Evolutionary conservation across 2,797 vertebrate genomes (phyloP), one percentile per base, ranked within the genome.

Genomic region (Platalea minor): DNA sequence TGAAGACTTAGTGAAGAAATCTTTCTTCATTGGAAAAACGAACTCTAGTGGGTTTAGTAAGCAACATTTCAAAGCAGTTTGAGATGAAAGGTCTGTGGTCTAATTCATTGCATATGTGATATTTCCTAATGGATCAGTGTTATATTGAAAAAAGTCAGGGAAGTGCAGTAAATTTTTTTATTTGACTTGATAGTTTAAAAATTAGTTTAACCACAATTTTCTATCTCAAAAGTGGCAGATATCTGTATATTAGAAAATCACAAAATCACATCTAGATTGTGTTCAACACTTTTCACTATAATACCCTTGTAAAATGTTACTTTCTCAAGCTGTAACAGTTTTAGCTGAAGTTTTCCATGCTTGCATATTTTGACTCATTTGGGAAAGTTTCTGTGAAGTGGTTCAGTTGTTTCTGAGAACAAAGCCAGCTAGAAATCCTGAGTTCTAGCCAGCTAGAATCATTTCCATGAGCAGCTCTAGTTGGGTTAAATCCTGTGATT

Each of bases 401-500:
- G 10, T 63, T 95, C 59, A 51, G 59, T 96, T 96, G 74, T 95
- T 96, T 61, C n/a, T 78, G 92, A 95, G 86, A 94, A 94, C 91
- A 95, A 96, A 96, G 77, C 59, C 90, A 93, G 80, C 64, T 57
- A 78, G 72, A 85, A 95, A 92, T 74, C 25, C 59, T 31, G 89
- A 93, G 37, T 85, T 85, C n/a, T 19, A 35, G 78, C 90, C 93
- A 95, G 60, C 64, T 46, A 93, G 72, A 91, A 88, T 64, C 0
- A 17, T 63, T 93, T 92, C 87, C 41, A 63, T 33, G n/a, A 80
- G 87, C 89, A 89, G 81, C 53, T 26, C 45, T 53, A 20, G 56
- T 31, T 93, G 87, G 72, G 89, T 96, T 93, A 96, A 95, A 77
- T 89, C 45, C 72, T 83, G 72, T 53, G 72, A 68, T 88, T 94